A percentile compares a stretch with the other conserved stretches of the same genome.
Evolutionary conservation across 2,113 vertebrate genomes (phyloP).

Genomic region (Todiramphus saurophagus): DNA sequence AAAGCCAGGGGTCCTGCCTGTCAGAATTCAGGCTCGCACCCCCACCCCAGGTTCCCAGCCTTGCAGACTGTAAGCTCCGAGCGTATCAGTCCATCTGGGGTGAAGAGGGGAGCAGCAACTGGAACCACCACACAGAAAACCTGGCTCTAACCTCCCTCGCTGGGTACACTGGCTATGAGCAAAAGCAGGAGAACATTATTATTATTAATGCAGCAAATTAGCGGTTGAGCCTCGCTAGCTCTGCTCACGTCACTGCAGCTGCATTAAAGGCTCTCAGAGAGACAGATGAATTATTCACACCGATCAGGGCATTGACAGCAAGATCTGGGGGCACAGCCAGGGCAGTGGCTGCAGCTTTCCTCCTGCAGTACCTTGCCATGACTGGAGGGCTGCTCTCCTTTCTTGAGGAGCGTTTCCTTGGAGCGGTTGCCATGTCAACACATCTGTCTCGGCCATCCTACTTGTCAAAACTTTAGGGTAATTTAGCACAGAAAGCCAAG

Average conservation of each 20-base stretch:
- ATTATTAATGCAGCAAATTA: not conserved
- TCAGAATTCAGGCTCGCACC: too few relatives aligned
- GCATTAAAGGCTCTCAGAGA: not conserved
- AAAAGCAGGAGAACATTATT: not conserved
- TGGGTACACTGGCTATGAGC: not conserved
- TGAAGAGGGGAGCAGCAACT: not conserved
- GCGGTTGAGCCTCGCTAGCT: not conserved
- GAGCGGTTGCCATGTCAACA: not conserved
- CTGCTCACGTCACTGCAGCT: not conserved
- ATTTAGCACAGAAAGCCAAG: not conserved
- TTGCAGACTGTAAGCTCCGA: not conserved
- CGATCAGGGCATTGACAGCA: not conserved
- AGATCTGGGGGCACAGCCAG: not conserved
- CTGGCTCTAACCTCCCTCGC: not conserved
- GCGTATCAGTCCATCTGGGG: fast-evolving
- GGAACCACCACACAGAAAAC: not conserved
- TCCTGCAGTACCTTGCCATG: not conserved
- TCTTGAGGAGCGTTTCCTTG: not conserved
- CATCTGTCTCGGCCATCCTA: not conserved
- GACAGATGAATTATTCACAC: not conserved
- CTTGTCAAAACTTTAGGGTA: not conserved
- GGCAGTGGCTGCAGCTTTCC: not conserved
- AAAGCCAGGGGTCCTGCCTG: not conserved
- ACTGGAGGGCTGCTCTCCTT: not conserved
- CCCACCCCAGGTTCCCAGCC: not conserved